Base-by-base conservation (phyloP, 1,140 invertebrate species). In the Nasonia longicornis region DNA sequence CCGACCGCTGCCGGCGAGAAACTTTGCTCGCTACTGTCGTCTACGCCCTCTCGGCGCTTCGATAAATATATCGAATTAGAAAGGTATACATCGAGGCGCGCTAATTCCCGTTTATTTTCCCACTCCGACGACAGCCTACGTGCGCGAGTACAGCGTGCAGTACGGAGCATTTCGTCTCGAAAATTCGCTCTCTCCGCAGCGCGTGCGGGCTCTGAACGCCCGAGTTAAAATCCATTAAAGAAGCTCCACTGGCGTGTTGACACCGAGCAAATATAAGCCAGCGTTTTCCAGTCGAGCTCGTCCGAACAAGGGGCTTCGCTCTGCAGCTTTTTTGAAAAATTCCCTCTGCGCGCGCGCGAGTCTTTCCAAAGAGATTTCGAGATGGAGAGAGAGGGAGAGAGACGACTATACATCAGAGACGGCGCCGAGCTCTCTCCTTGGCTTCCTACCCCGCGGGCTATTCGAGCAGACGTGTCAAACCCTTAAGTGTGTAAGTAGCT, bases 401-500 rank as follows among this genome's bases (percentile, higher is more conserved):
- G 26, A 26, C 26, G 26, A 26, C 64, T 22, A 2, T 31, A 12
- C 29, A 67, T 38, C 31, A 31, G 16, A 12, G 6, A 20, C 67
- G 1, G 2, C 31, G 67, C 11, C 67, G 67, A 52, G 38, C 52
- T 58, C 52, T 14, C 16, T 20, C 20, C 52, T 29, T 16, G 77
- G 76, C 52, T 64, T 16, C 14, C 67, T 35, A 42, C 22, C 48
- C 77, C 69, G 83, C 26, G 73, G 63, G 71, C 80, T 83, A 81
- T 77, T 77, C 77, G 64, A 74, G 64, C 77, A 74, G 72, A 79
- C 66, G 83, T 83, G 83, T 83, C 81, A 80, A 84, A 82, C 79
- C 48, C 73, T 78, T 83, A 77, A 83, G 81, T 78, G 77, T 73
- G 71, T 52, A 70, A 83, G 84, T 72, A 82, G 81, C 38, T 64